phyloP scores from a whole-genome alignment of 1,140 invertebrate genomes.

The Eciton burchellii region DNA sequence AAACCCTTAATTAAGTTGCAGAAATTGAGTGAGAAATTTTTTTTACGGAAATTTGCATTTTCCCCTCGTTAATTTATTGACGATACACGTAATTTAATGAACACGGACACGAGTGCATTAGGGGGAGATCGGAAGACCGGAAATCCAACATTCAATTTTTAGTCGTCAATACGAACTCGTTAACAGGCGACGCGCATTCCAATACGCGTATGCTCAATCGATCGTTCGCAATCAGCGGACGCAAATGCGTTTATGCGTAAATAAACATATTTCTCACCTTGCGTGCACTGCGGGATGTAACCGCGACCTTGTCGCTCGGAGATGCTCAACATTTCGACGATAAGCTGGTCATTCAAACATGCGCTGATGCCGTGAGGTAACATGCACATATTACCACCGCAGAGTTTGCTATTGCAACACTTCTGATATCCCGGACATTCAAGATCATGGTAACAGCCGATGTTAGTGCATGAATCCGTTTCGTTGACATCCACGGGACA shows the following conservation, averaged over 20 bases:
- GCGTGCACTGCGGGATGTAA: constrained; percentile 92
- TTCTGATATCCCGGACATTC: constrained; percentile 93
- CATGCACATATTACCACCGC: constrained; percentile 85
- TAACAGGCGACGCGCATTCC: neutral
- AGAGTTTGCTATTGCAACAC: constrained; percentile 90
- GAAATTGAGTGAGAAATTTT: no score
- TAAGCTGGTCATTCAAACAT: constrained; percentile 91
- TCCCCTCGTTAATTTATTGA: no score
- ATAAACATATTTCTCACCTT: constrained; percentile 74
- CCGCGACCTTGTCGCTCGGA: constrained; percentile 92
- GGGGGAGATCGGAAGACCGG: no score
- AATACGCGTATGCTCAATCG: neutral
- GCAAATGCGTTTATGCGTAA: no score
- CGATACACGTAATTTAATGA: no score
- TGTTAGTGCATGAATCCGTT: constrained; percentile 86
- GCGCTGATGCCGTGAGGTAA: constrained; percentile 81
- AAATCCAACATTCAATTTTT: no score
- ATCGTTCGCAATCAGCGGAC: no score
- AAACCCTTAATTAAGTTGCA: no score
- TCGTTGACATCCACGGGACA: constrained; percentile 87
- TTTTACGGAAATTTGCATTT: no score
- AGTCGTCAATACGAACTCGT: neutral
- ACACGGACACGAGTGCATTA: no score
- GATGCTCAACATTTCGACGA: constrained; percentile 91
- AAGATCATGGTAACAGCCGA: constrained; percentile 90